Conservation (phyloP, 1,140 invertebrate genomes). For the Sycophila sp. region DNA sequence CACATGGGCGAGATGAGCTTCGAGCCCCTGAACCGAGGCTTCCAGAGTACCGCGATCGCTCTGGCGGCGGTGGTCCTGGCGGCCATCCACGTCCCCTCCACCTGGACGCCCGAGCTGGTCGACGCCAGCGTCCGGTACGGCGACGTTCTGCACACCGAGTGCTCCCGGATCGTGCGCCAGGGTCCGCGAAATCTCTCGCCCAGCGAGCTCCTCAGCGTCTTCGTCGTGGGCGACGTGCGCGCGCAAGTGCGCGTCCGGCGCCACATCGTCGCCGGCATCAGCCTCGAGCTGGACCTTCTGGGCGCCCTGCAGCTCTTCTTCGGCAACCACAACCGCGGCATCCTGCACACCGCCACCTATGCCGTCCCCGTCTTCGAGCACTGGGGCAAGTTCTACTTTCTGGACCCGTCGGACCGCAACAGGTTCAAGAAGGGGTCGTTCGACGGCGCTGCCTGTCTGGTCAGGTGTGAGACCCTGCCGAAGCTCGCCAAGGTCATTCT, state of each 20-base stretch:
- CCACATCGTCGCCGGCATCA: constrained; percentile 47
- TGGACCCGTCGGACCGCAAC: constrained; percentile 52
- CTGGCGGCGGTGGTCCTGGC: constrained; percentile 50
- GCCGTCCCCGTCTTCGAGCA: constrained; percentile 53
- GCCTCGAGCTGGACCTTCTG: constrained; percentile 38
- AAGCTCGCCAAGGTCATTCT: constrained; percentile 49
- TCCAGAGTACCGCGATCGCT: constrained; percentile 55
- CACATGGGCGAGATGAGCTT: constrained; percentile 48
- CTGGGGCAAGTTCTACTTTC: constrained; percentile 54
- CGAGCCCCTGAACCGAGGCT: constrained; percentile 40
- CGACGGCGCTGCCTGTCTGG: constrained; percentile 47
- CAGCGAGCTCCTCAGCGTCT: constrained; percentile 48
- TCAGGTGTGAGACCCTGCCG: constrained; percentile 50
- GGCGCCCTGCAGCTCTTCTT: constrained; percentile 43
- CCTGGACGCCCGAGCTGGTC: constrained; percentile 52
- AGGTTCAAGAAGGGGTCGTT: neutral
- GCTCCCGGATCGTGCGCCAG: constrained; percentile 34
- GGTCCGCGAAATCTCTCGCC: constrained; percentile 50
- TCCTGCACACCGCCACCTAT: constrained; percentile 47
- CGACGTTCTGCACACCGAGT: constrained; percentile 49
- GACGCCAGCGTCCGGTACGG: constrained; percentile 51
- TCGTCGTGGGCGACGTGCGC: constrained; percentile 52
- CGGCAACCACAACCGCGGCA: constrained; percentile 39
- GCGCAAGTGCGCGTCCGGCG: constrained; percentile 45
- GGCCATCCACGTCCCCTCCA: constrained; percentile 51